Base-by-base conservation (phyloP, 1,140 invertebrate species). In the Zelostemma sp. region DNA sequence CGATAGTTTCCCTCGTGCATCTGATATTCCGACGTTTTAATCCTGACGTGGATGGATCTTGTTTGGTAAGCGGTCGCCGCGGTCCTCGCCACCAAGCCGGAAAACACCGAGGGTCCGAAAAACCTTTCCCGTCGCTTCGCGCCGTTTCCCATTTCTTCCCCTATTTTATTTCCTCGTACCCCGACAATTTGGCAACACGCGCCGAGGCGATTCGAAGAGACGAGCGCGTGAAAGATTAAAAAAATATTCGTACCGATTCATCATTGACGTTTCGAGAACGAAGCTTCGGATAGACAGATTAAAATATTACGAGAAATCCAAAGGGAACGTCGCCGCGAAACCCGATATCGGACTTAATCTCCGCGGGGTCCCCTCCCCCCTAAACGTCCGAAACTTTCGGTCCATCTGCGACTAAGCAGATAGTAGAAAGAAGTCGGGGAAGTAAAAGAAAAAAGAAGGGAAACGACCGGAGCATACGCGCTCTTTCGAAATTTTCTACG, bases 1-100 rank as follows among this genome's bases (percentile, higher is more conserved):
- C 74, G 48, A 73, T 64, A 64, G 70, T 79, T 76, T 77, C 75
- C 73, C 74, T 50, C 68, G 56, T 50, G 73, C 80, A 82, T 82
- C 81, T 77, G 75, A 81, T 84, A 80, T 78, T 74, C 73, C 61
- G 78, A 77, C 74, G 75, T 84, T 86, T 84, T 85, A 85, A 84
- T 85, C 83, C 81, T 83, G 84, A 86, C 82, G 75, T 83, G 80
- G 83, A 86, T 83, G 74, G 80, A 86, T 86, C 80, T 80, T 80
- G 79, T 84, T 84, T 83, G 82, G 77, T 50, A 74, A 82, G 64
- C 72, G 72, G 56, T 74, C 70, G 57, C 67, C 67, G 48, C 54
- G 56, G 28, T 56, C 49, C n/a, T 53, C 57, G 59, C 45, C 58
- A 55, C 53, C 75, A 75, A 78, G 72, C 54, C 35, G 68, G 62